Evolutionary conservation across 1,140 invertebrate species (phyloP).

Genomic region (Atta texana): DNA sequence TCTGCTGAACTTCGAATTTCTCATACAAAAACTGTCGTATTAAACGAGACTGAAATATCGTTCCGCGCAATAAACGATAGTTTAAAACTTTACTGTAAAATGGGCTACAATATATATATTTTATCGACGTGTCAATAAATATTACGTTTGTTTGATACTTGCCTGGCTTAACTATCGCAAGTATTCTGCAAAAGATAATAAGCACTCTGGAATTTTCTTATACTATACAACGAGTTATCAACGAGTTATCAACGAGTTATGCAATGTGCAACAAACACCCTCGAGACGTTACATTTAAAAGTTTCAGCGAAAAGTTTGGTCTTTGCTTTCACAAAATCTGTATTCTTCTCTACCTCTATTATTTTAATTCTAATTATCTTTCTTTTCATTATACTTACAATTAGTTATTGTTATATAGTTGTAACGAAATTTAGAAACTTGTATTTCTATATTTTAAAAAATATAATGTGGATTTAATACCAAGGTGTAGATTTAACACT

Average conservation of each 20-base stretch:
- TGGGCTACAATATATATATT: not conserved
- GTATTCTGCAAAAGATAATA: slow-evolving; percentile 18
- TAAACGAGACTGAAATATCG: not conserved
- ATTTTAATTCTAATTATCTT: slow-evolving; percentile 5
- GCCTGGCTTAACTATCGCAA: not conserved
- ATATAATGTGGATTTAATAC: too few species aligned
- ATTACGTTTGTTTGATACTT: not conserved
- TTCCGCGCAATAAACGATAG: not conserved
- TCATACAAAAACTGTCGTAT: not conserved
- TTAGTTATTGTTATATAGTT: not conserved
- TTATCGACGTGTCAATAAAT: not conserved
- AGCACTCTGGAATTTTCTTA: slow-evolving; percentile 13
- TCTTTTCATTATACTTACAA: slow-evolving; percentile 1
- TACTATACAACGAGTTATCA: not conserved
- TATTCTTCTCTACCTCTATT: not conserved
- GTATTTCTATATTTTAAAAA: too few species aligned
- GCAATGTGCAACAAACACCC: not conserved
- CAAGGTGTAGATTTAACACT: too few species aligned
- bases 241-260: not conserved
- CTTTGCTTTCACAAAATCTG: not conserved
- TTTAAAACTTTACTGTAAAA: slow-evolving; percentile 16
- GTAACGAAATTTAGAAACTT: not conserved
- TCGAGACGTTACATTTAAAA: slow-evolving; percentile 19
- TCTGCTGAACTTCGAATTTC: not conserved
- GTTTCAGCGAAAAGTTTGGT: slow-evolving; percentile 22